Evolutionary conservation across 2,797 vertebrate species (phyloP), one percentile per base, ranked within the genome.

Genomic region (Aythya fuligula): DNA sequence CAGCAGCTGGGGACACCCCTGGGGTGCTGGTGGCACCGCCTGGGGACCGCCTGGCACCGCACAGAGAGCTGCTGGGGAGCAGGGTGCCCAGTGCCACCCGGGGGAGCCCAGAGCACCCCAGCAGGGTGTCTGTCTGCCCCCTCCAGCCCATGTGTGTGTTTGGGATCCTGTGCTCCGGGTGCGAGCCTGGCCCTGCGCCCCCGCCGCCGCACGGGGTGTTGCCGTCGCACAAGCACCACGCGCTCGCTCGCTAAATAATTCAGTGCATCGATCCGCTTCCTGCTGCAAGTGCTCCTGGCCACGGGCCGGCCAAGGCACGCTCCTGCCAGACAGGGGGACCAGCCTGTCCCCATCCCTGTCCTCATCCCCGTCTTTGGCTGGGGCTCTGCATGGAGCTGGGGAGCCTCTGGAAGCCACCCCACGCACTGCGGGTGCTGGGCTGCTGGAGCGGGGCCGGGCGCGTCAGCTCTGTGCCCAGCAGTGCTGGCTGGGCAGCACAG

Each of bases 131-230:
- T 4, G 3, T 24, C 9, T 6, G 4, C 47, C 39, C 72, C 3
- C 1, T 11, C 21, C 53, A 53, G 58, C 53, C 11, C 5, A 2
- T 9, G 15, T 9, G 6, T 9, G 13, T 27, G 51, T 53, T 53
- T 53, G 56, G 27, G 15, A 11, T 60, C 11, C 62, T 10, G 0
- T 18, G 36, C 43, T 24, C 21, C 0, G 1, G 25, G 11, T n/a
- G n/a, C 4, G 10, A 83, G 27, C 0, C 0, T 1, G 24, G 70
- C 61, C 36, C 51, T 0, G 0, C 9, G 81, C 3, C 70, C 69
- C 36, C 12, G 17, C 64, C 12, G 7, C 9, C 5, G 0, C 0
- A 0, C 1, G 0, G 27, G 32, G 43, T 16, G 24, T 12, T 49
- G 56, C 60, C 6, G 4, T 49, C 0, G 0, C 60, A 0, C 60